Evolutionary conservation across 2,797 vertebrate genomes (phyloP).

Genomic region (Halcyon badia): DNA sequence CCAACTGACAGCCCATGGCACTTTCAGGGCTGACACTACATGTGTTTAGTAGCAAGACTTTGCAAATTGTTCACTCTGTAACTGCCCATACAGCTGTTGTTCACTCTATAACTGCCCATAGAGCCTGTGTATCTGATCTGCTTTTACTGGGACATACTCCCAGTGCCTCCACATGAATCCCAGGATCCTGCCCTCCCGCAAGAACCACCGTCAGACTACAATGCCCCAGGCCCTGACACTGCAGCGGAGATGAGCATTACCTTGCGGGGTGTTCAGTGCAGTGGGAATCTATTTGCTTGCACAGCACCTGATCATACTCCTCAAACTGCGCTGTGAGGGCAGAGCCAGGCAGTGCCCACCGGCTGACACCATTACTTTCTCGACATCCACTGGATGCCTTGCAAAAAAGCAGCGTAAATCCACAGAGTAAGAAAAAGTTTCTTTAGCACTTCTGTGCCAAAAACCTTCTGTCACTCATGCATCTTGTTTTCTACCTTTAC

Average conservation of each 20-base stretch:
- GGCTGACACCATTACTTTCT: background rate
- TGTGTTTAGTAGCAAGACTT: background rate
- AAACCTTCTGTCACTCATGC: background rate
- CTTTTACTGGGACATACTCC: background rate
- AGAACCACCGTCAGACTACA: background rate
- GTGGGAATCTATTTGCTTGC: rapidly evolving
- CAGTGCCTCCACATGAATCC: background rate
- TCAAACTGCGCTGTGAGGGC: rapidly evolving
- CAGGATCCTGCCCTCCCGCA: background rate
- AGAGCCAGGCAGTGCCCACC: background rate
- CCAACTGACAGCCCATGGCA: rapidly evolving
- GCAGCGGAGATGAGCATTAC: rapidly evolving
- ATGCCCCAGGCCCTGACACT: background rate
- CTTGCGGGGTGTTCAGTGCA: background rate
- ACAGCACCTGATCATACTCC: rapidly evolving
- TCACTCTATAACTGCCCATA: rapidly evolving
- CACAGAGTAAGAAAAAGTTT: background rate
- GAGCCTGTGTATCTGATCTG: background rate
- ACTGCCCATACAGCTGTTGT: background rate
- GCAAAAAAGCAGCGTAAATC: rapidly evolving
- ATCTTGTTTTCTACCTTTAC: background rate
- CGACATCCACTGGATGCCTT: background rate
- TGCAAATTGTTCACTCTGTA: rapidly evolving
- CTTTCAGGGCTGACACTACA: background rate
- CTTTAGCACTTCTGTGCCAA: background rate